Evolutionary conservation across 37 sponge, comb jelly and placozoan species (phyloP), one percentile per base, ranked within the genome.

Genomic region (Aplysina aerophoba): DNA sequence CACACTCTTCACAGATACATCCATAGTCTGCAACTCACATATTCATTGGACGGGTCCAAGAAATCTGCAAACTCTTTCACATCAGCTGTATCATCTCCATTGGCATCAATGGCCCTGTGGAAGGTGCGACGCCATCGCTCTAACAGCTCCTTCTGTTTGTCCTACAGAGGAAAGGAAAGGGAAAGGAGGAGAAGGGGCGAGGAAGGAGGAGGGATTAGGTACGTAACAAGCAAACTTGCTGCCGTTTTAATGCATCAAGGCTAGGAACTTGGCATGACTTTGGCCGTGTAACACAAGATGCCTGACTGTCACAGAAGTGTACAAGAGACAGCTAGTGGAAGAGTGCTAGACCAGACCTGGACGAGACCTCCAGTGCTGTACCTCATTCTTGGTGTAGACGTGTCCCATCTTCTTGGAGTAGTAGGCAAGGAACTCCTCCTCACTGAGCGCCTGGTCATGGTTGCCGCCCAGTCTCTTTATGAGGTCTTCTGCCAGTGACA

Each of bases 51-150:
- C 0, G 78, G 78, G 53, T 75, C 54, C 44, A 75, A 21, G 39
- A 75, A 75, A 3, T 40, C 53, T 1, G 78, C 78, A 75, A 75
- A 75, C 54, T 75, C 78, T 1, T 2, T 53, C 54, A 53, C 33
- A 75, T 75, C 78, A 0, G 78, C 78, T 22, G 54, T 53, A 1
- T 54, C 78, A 36, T 75, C 78, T 41, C 78, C 78, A 36, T 75
- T 75, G n/a, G 53, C 25, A 24, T 75, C 78, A 38, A 75, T 41
- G 16, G 39, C 78, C 21, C 22, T 40, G 3, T 41, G 78, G 25
- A 75, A 75, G n/a, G 78, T 75, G n/a, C 78, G 21, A 19, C 78
- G 37, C 78, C 78, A 75, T 0, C 78, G 44, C 33, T 36, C 78
- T 2, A 75, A 40, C 14, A 75, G 15, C 54, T 36, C 53, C 13